These are phyloP conservation scores for Patella vulgata DNA, from an alignment of 1,140 invertebrate species.

Conservation along the genomic window DNA sequence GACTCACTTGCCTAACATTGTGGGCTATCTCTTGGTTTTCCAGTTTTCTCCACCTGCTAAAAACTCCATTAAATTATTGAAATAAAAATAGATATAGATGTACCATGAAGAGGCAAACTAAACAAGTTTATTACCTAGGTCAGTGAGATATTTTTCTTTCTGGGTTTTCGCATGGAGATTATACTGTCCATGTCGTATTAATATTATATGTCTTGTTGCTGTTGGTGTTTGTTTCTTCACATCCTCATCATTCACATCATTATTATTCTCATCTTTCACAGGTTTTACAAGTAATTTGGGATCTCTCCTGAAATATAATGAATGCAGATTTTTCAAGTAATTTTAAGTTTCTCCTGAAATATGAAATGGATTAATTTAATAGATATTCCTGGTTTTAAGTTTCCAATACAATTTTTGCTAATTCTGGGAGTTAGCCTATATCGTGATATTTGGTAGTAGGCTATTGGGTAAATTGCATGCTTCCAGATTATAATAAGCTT, in stretches of 20 bases:
- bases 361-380: too few species aligned
- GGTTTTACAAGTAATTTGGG: conserved; percentile 79
- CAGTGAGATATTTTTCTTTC: conserved; percentile 80
- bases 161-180: conserved; percentile 80
- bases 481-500: too few species aligned
- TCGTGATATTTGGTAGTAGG: too few species aligned
- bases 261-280: conserved; percentile 57
- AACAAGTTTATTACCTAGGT: conserved; percentile 72
- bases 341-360: too few species aligned
- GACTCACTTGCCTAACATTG: too few species aligned
- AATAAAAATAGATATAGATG: conserved; percentile 4
- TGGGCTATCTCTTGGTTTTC: too few species aligned
- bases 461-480: too few species aligned
- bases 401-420: too few species aligned
- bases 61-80: too few species aligned
- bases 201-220: conserved; percentile 83
- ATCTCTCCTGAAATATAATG: conserved; percentile 74
- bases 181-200: conserved; percentile 97
- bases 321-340: conserved; percentile 9
- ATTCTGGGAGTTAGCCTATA: too few species aligned
- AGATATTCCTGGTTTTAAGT: too few species aligned
- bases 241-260: conserved; percentile 52
- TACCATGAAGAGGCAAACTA: background rate
- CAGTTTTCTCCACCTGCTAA: too few species aligned
- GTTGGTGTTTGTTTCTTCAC: conserved; percentile 72